phyloP scores from a whole-genome alignment of 92 coral and sea anemone genomes.

The Umimayanthus chanpuru region DNA sequence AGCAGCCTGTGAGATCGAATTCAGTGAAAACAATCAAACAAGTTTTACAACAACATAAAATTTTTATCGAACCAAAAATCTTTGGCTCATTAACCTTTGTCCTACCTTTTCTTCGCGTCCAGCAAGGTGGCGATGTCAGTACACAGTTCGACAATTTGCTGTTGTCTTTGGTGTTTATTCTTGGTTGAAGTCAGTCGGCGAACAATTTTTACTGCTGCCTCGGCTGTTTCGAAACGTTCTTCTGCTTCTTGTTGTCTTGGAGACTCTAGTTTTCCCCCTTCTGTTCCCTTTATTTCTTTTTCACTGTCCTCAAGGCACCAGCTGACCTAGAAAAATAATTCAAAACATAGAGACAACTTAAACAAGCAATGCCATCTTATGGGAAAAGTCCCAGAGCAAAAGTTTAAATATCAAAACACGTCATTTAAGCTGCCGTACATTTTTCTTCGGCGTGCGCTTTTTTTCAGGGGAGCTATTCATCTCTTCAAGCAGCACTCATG shows the following conservation, averaged over 20 bases:
- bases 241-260: constrained; percentile 16
- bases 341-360: not conserved
- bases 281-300: not conserved
- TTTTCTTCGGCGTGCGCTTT: not conserved
- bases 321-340: constrained; percentile 20
- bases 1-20: not conserved
- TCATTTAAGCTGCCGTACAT: not conserved
- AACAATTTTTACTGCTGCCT: constrained; percentile 79
- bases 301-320: constrained; percentile 31
- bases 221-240: constrained; percentile 59
- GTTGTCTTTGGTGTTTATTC: constrained; percentile 54
- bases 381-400: not conserved
- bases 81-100: not conserved
- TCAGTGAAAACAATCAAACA: not conserved
- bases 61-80: not conserved
- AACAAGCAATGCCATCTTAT: not conserved
- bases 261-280: not conserved
- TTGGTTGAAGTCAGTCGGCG: constrained; percentile 51
- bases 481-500: not conserved
- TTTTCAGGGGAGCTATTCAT: constrained; percentile 1
- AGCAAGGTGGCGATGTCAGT: constrained; percentile 79
- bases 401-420: not conserved
- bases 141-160: constrained; percentile 71
- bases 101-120: constrained; percentile 67
- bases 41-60: not conserved